Evolutionary conservation across 2,113 vertebrate species (phyloP), one percentile per base, ranked within the genome.

Genomic region (Typhlomys cinereus): DNA sequence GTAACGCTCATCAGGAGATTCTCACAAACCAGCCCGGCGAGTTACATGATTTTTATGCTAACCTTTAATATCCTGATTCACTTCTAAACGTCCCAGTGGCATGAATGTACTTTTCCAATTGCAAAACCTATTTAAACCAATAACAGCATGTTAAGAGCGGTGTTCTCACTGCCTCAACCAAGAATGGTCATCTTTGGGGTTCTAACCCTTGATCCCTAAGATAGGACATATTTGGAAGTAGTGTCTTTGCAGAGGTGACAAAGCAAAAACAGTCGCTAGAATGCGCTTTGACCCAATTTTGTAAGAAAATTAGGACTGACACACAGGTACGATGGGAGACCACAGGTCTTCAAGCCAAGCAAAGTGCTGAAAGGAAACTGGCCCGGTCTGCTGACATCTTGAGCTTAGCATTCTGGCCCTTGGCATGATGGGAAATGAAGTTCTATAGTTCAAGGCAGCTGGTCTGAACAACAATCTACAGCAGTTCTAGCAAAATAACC

Each of bases 171-270:
- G 78, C 36, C 13, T 39, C 31, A 48, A 21, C 34, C 64, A 2
- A 9, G 48, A 80, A 52, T n/a, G n/a, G 15, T 52, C 46, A 0
- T 11, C 11, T 4, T 0, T 17, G 9, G 62, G 61, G 27, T 76
- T 74, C 20, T 3, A 83, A 69, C 2, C 39, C 78, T 62, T 10
- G 9, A 23, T 9, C 6, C 39, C 71, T 50, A 29, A 20, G 44
- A 27, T 34, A 2, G 4, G 7, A 61, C 4, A 0, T 9, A 78
- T 67, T 54, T 39, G 52, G 14, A 87, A 29, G 46, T 0, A 3
- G 29, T n/a, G 21, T 23, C 91, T 70, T 52, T 27, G 70, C 46
- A 57, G 14, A n/a, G 46, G 52, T 27, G 44, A 84, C n/a, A 5
- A 48, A 25, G 39, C 11, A 31, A 64, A 80, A 36, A 6, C 27